These are phyloP conservation scores for Heteractis magnifica DNA, from an alignment of 92 coral and sea anemone species.

Conservation along the genomic window DNA sequence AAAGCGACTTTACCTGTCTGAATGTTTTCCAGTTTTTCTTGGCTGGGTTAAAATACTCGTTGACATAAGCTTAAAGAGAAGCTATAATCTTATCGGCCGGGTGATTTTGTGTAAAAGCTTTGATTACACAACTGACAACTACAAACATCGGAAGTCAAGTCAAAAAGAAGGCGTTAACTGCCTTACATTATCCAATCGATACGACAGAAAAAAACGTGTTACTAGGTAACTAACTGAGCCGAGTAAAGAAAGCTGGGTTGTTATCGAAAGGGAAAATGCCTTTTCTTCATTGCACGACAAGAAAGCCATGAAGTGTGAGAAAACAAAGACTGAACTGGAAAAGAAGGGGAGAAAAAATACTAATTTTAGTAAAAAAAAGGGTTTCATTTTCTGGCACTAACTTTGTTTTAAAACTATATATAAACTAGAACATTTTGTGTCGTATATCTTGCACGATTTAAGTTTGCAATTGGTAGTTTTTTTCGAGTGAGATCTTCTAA, in stretches of 20 bases:
- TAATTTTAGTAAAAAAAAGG: no score
- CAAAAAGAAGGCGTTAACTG: not conserved
- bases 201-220: not conserved
- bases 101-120: not conserved
- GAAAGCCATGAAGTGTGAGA: no score
- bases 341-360: no score
- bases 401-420: no score
- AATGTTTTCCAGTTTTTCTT: not conserved
- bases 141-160: not conserved
- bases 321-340: no score
- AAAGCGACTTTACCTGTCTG: not conserved
- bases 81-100: not conserved
- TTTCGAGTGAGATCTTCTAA: no score
- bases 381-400: no score
- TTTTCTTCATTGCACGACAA: not conserved
- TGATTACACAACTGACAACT: not conserved
- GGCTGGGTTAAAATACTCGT: not conserved
- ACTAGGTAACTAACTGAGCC: not conserved
- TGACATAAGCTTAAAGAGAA: constrained; percentile 3
- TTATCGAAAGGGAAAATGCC: not conserved
- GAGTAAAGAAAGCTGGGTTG: not conserved
- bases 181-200: not conserved
- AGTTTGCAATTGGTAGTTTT: no score
- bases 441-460: no score
- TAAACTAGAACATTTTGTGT: no score